These are phyloP conservation scores for Ferrisia virgata DNA, from an alignment of 2,888 invertebrate genomes.

Conservation along the genomic window DNA sequence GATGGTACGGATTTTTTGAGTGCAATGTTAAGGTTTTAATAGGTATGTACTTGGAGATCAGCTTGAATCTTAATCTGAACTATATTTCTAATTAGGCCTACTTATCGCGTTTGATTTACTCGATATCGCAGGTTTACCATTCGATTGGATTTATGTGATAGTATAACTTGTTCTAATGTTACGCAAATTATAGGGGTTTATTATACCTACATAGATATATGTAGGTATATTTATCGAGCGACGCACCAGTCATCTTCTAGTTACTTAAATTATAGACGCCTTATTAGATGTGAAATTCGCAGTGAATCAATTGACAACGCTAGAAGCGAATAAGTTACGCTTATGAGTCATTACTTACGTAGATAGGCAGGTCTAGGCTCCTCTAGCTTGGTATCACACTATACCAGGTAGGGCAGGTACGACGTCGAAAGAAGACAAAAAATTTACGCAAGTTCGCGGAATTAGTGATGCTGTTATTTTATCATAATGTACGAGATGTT, in stretches of 20 bases:
- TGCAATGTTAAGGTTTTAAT: too few relatives aligned
- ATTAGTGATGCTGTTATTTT: neutral
- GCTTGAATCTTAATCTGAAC: neutral
- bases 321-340: neutral
- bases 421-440: neutral
- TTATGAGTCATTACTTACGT: neutral
- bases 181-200: neutral
- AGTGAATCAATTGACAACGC: constrained; percentile 5
- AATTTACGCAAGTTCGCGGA: constrained; percentile 1
- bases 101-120: too few relatives aligned
- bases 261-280: neutral
- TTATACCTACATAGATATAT: too few relatives aligned
- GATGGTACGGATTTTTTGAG: too few relatives aligned
- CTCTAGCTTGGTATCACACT: too few relatives aligned
- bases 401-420: too few relatives aligned
- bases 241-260: neutral
- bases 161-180: neutral
- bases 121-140: neutral
- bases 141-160: neutral
- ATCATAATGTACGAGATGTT: neutral
- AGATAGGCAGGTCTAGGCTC: too few relatives aligned
- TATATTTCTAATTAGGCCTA: neutral
- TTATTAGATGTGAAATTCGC: neutral
- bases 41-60: too few relatives aligned
- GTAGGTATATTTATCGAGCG: neutral